A percentile compares a stretch with the other conserved stretches of the same genome.
phyloP scores from a whole-genome alignment of 2,113 vertebrate species.

The Uria lomvia region DNA sequence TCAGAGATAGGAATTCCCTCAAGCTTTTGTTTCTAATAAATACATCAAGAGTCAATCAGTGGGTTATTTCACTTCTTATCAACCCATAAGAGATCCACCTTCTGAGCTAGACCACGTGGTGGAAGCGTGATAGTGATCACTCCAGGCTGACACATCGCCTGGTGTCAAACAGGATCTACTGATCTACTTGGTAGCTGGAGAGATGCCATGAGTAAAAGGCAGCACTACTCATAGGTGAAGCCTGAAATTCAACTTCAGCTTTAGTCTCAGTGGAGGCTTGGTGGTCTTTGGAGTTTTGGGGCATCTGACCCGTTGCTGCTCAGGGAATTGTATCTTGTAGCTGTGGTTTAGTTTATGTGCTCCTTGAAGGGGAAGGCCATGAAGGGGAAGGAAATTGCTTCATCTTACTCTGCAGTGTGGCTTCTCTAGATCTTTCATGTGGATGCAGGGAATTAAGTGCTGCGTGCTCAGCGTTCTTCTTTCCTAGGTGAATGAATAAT shows the following conservation, averaged over 20 bases:
- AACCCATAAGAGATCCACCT: not conserved
- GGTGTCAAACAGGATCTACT: not conserved
- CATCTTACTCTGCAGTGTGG: not conserved
- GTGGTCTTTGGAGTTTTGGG: not conserved
- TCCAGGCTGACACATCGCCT: not conserved
- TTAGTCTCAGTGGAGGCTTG: fast-evolving
- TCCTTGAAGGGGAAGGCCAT: not conserved
- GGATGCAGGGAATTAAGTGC: not conserved
- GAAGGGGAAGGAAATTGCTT: not conserved
- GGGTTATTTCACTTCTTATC: not conserved
- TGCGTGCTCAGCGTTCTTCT: not conserved
- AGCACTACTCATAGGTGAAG: not conserved
- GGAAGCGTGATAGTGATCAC: not conserved
- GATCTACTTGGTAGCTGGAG: not conserved
- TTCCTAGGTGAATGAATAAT: not conserved
- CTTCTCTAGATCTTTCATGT: not conserved
- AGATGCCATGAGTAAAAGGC: not conserved
- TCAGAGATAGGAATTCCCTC: not conserved
- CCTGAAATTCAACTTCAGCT: not conserved
- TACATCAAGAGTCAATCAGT: not conserved
- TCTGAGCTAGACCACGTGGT: not conserved
- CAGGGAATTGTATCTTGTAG: not conserved
- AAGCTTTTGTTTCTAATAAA: not conserved
- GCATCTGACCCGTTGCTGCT: not conserved
- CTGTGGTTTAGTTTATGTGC: not conserved